Evolutionary conservation across 2,113 vertebrate species (phyloP), one percentile per base, ranked within the genome.

Genomic region (Bambusicola thoracicus): DNA sequence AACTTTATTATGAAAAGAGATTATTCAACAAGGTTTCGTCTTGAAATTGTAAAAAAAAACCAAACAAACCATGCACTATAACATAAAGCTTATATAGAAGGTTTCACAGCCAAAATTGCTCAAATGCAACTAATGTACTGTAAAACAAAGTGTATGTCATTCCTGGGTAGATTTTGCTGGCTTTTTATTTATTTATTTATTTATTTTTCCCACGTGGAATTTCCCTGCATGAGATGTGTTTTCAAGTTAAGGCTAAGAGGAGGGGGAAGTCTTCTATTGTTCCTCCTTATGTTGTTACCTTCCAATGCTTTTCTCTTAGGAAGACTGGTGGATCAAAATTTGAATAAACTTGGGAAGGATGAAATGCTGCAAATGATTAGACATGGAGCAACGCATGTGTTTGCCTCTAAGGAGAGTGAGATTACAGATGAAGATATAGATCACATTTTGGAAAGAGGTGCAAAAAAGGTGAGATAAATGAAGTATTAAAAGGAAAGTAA

Each of bases 321-420:
- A 93, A 98, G 99, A 87, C 97, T 99, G 56, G 99, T 99, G 79
- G 99, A 99, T 97, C 99, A 99, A 81, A 99, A 98, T 82, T 97
- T 99, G 73, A 99, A 99, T 97, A 99, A 99, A 94, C 97, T 99
- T 44, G 99, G 99, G 11, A 99, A 99, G 96, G 99, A 99, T 69
- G 99, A 99, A 97, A 99, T 99, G 99, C 97, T 99, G 94, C 99
- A 99, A 67, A 99, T 99, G 98, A 99, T 99, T 93, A 98, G 99
- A 46, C 99, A 99, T 9, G 99, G 99, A 34, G 99, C 99, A 5
- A 99, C 99, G 2, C 99, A 99, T 1, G 99, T 99, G 25, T 99
- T 99, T 94, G 99, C 99, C 22, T 99, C 99, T 63, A 99, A 99
- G 94, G 99, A 99, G 81, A 99, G 99, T 43, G 99, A 99, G 95